Conservation (phyloP, 2,113 vertebrate genomes). For the Ramphastos sulfuratus region DNA sequence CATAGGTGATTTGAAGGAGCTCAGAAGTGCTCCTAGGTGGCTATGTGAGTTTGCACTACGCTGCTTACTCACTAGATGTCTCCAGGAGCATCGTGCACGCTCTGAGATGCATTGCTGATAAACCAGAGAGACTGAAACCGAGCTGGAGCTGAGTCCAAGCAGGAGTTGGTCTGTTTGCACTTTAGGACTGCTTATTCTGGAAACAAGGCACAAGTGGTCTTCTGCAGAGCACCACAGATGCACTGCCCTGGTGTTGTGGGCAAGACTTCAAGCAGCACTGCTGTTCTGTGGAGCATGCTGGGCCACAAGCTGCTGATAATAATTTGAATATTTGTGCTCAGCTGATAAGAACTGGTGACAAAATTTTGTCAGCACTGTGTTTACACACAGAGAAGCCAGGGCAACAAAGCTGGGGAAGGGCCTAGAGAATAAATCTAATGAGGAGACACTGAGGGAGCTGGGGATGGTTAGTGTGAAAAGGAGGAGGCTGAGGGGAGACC, state of each 20-base stretch:
- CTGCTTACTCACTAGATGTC: constrained; percentile 48
- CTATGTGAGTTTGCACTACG: neutral
- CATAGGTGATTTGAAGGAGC: rapidly evolving
- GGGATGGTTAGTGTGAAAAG: too few relatives aligned
- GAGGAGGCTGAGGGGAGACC: too few relatives aligned
- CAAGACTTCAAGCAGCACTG: neutral
- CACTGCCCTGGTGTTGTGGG: neutral
- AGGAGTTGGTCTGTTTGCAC: neutral
- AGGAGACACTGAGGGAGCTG: too few relatives aligned
- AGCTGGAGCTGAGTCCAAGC: neutral
- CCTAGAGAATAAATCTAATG: too few relatives aligned
- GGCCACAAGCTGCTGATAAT: neutral
- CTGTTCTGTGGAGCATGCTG: neutral
- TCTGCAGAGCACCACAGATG: neutral
- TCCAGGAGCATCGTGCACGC: neutral
- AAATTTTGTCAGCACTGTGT: neutral
- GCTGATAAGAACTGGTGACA: neutral
- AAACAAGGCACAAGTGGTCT: neutral
- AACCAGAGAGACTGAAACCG: neutral
- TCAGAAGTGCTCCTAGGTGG: neutral
- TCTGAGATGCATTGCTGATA: neutral
- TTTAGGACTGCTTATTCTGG: neutral
- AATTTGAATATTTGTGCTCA: neutral
- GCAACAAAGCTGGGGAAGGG: too few relatives aligned
- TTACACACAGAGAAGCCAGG: neutral